Conservation (phyloP, 2,113 vertebrate species). For the Phrynosoma platyrhinos region DNA sequence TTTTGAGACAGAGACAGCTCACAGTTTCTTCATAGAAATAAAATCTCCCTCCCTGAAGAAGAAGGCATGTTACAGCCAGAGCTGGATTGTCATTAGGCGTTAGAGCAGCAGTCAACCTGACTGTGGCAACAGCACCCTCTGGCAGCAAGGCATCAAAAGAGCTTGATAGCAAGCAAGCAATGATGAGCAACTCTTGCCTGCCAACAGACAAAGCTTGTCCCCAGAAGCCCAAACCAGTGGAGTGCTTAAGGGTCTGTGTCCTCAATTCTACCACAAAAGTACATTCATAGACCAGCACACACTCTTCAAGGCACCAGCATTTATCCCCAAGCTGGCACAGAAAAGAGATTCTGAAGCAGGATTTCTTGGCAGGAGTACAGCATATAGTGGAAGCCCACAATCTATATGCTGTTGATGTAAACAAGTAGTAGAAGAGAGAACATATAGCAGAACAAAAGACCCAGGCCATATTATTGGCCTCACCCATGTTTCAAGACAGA, state of each 20-base stretch:
- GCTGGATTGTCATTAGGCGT: constrained; percentile 42
- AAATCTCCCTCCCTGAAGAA: neutral
- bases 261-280: neutral
- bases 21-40: neutral
- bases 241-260: constrained; percentile 2
- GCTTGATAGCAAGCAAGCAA: constrained; percentile 13
- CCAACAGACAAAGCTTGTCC: constrained; percentile 20
- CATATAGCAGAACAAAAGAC: neutral
- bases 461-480: neutral
- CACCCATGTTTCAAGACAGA: neutral
- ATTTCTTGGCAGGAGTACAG: neutral
- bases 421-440: neutral
- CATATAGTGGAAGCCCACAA: neutral
- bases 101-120: constrained; percentile 35
- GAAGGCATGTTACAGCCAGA: neutral
- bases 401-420: neutral
- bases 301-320: neutral
- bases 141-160: constrained; percentile 40
- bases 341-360: constrained; percentile 18
- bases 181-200: neutral
- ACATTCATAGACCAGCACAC: neutral
- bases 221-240: neutral
- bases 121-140: neutral
- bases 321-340: constrained; percentile 24
- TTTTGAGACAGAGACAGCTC: neutral